Evolutionary conservation across 1,140 invertebrate species (phyloP).

Genomic region (Anthonomus grandis): DNA sequence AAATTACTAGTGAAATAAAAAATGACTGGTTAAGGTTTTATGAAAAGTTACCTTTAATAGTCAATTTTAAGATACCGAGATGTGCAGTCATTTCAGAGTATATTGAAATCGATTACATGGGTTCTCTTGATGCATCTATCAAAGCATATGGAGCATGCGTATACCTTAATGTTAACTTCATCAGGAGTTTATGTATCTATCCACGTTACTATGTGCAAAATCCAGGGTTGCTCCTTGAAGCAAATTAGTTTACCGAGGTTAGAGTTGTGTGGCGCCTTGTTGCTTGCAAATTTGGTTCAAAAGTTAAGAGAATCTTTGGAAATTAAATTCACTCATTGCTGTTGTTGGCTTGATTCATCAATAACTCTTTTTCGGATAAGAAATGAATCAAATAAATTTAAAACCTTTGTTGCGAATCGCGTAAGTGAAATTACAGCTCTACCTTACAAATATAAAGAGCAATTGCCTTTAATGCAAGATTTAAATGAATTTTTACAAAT

Average conservation of each 20-base stretch:
- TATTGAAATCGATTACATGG: conserved; percentile 9
- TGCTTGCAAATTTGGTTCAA: too few relatives aligned
- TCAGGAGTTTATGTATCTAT: neutral
- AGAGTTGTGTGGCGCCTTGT: too few relatives aligned
- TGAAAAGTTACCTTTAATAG: neutral
- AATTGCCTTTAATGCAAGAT: too few relatives aligned
- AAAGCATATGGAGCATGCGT: too few relatives aligned
- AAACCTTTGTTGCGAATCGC: too few relatives aligned
- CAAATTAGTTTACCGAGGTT: conserved; percentile 2
- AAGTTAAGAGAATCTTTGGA: too few relatives aligned
- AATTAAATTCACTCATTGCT: neutral
- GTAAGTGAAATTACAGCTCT: conserved; percentile 41
- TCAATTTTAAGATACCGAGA: neutral
- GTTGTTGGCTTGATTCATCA: conserved; percentile 24
- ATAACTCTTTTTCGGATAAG: too few relatives aligned
- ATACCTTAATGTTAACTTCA: neutral
- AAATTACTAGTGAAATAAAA: conserved; percentile 9
- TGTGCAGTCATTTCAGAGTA: too few relatives aligned
- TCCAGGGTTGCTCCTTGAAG: neutral
- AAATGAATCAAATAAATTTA: too few relatives aligned
- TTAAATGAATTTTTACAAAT: too few relatives aligned
- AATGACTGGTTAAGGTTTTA: neutral
- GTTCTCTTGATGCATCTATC: conserved; percentile 2
- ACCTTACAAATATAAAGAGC: too few relatives aligned
- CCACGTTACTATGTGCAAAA: too few relatives aligned